Evolutionary conservation across 2,797 vertebrate genomes (phyloP).

Genomic region (Pitangus sulphuratus): DNA sequence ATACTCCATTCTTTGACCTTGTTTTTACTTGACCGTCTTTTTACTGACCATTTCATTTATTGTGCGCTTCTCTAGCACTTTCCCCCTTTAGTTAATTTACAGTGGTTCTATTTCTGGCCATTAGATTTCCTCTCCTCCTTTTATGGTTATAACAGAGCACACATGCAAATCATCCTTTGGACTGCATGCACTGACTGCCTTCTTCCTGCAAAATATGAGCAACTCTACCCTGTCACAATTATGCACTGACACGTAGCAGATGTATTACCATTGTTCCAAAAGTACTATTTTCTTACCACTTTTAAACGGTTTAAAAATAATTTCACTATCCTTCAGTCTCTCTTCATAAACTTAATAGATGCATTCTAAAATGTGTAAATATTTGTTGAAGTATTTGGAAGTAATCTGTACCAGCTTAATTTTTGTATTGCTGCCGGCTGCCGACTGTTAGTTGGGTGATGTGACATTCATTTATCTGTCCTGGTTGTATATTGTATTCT

Average conservation of each 20-base stretch:
- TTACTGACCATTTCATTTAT: neutral
- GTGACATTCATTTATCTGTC: constrained; percentile 29
- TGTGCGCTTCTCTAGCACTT: neutral
- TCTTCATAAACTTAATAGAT: neutral
- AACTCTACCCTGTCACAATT: neutral
- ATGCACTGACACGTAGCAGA: neutral
- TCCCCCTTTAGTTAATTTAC: neutral
- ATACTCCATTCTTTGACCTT: neutral
- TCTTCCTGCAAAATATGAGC: constrained; percentile 29
- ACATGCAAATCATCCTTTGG: constrained; percentile 22
- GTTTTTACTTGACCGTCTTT: neutral
- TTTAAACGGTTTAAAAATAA: neutral
- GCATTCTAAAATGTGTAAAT: neutral
- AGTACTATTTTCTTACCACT: neutral
- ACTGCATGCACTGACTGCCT: neutral
- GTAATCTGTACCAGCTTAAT: neutral
- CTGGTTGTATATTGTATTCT: constrained; percentile 43
- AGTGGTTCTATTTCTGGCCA: constrained; percentile 38
- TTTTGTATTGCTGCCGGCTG: neutral
- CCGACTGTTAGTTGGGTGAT: neutral
- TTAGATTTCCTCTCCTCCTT: constrained; percentile 63
- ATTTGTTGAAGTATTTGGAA: neutral
- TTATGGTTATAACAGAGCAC: constrained; percentile 18
- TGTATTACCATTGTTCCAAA: constrained; percentile 15
- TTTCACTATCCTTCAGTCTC: neutral